phyloP scores from a whole-genome alignment of 2,113 vertebrate genomes.

The Corydoras sp. region DNA sequence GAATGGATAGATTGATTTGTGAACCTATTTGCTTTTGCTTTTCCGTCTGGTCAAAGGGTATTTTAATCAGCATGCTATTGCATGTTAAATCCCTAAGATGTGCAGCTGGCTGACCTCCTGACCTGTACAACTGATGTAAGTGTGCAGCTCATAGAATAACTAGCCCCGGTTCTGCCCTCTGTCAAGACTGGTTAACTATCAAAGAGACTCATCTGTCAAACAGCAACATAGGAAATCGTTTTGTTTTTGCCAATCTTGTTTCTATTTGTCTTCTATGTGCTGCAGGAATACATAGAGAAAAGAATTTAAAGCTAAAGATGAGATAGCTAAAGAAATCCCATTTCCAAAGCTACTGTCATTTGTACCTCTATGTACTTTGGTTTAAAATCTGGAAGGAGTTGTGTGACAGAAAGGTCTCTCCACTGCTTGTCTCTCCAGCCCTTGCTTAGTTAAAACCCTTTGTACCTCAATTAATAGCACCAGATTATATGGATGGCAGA shows the following conservation, averaged over 20 bases:
- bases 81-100: slow-evolving; percentile 16
- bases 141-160: neutral
- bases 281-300: slow-evolving; percentile 19
- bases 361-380: slow-evolving; percentile 42
- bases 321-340: slow-evolving; percentile 7
- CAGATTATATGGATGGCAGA: slow-evolving; percentile 59
- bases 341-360: slow-evolving; percentile 31
- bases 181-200: slow-evolving; percentile 1
- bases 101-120: slow-evolving; percentile 10
- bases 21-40: neutral
- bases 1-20: slow-evolving; percentile 14
- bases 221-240: neutral
- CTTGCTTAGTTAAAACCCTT: slow-evolving; percentile 53
- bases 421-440: slow-evolving; percentile 30
- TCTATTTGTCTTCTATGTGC: neutral
- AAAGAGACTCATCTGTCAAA: neutral
- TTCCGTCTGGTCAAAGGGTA: slow-evolving; percentile 20
- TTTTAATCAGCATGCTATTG: slow-evolving; percentile 8
- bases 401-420: slow-evolving; percentile 26
- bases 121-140: neutral
- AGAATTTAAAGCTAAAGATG: slow-evolving; percentile 20
- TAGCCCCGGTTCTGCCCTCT: neutral
- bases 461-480: slow-evolving; percentile 63
- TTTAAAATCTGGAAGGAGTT: slow-evolving; percentile 47
- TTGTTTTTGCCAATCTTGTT: slow-evolving; percentile 14